A percentile compares a stretch with the other conserved stretches of the same genome.
These are phyloP conservation scores for Pollenia amentaria DNA, from an alignment of 2,888 invertebrate genomes.

Conservation along the genomic window DNA sequence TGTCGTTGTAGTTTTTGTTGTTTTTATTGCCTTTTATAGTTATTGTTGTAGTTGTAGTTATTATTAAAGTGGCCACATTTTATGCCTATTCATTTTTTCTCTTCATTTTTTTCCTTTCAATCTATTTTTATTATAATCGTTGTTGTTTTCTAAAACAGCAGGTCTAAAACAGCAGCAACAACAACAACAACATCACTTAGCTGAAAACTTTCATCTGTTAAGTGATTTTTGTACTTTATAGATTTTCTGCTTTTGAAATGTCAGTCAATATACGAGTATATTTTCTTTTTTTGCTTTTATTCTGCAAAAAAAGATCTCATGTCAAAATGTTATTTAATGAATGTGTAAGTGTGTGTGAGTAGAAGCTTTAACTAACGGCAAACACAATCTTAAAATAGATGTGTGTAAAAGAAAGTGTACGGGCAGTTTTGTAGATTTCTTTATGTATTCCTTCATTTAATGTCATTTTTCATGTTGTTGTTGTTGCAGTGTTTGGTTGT, in stretches of 20 bases:
- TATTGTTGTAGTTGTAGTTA: conserved; percentile 30
- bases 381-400: background rate
- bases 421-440: background rate
- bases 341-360: conserved; percentile 16
- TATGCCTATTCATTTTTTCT: conserved; percentile 26
- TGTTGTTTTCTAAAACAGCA: conserved; percentile 2
- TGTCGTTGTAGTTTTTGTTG: conserved; percentile 1
- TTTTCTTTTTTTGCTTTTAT: conserved; percentile 43
- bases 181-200: background rate
- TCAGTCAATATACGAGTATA: conserved; percentile 66
- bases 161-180: conserved; percentile 20
- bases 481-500: conserved; percentile 39
- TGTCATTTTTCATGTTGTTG: conserved; percentile 51
- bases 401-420: background rate
- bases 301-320: background rate
- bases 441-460: conserved; percentile 1
- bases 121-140: conserved; percentile 33
- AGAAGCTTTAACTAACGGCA: too few relatives aligned
- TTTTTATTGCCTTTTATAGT: background rate
- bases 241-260: conserved; percentile 40
- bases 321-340: conserved; percentile 12
- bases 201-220: conserved; percentile 66
- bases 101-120: background rate
- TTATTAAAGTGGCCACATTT: conserved; percentile 64
- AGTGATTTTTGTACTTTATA: conserved; percentile 68